Percentiles rank a stretch among this genome's conserved stretches.
Conservation (phyloP, 2,113 vertebrate species). For the Rousettus leschenaultii region DNA sequence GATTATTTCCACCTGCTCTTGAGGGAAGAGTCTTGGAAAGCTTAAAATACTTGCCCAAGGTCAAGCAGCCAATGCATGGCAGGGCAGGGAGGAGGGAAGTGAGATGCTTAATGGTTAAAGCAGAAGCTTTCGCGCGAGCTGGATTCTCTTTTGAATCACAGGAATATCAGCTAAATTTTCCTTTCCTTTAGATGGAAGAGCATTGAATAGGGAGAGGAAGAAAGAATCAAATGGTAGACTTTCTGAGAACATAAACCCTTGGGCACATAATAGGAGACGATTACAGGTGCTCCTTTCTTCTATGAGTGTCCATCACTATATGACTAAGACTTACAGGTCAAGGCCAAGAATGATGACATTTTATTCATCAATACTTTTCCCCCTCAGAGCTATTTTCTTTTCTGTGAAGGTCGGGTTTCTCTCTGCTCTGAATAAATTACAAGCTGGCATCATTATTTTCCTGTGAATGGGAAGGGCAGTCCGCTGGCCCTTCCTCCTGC, state of each 20-base stretch:
- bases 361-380: neutral
- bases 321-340: neutral
- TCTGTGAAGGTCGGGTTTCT: neutral
- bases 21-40: neutral
- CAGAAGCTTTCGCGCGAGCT: neutral
- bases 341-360: neutral
- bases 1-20: neutral
- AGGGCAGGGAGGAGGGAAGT: neutral
- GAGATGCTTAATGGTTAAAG: neutral
- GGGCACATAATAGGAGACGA: neutral
- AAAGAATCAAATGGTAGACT: neutral
- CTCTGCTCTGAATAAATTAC: conserved; percentile 24
- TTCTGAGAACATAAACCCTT: neutral
- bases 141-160: neutral
- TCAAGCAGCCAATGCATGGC: neutral
- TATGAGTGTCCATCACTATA: neutral
- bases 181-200: neutral
- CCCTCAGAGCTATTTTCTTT: neutral
- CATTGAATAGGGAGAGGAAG: neutral
- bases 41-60: neutral
- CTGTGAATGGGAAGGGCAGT: neutral
- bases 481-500: neutral
- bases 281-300: neutral
- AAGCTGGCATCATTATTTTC: neutral
- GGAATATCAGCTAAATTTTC: neutral